These are phyloP conservation scores for Aythya baeri DNA, from an alignment of 2,113 vertebrate species.

Conservation along the genomic window DNA sequence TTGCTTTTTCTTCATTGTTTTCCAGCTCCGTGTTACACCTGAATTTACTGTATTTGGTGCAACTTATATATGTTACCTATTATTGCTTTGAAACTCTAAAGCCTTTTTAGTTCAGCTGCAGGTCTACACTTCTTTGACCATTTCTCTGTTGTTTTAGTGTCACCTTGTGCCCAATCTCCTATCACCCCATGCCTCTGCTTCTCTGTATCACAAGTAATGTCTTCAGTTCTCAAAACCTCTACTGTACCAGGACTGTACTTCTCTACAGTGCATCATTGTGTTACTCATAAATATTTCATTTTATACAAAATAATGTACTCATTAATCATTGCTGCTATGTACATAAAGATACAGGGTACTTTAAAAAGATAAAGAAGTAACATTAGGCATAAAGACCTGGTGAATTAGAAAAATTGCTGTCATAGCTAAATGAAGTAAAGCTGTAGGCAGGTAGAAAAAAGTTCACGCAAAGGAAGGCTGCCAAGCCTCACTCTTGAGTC, in stretches of 20 bases:
- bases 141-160: too few relatives aligned
- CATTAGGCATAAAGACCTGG: neutral
- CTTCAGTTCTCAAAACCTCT: neutral
- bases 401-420: neutral
- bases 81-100: neutral
- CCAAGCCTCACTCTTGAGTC: rapidly evolving
- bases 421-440: neutral
- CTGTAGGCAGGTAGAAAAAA: neutral
- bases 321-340: neutral
- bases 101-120: neutral
- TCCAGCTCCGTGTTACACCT: neutral
- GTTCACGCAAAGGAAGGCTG: neutral
- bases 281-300: neutral
- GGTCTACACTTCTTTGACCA: neutral
- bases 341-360: neutral
- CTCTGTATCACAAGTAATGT: neutral
- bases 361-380: neutral
- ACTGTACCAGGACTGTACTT: neutral
- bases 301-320: neutral
- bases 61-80: neutral
- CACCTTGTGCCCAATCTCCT: neutral
- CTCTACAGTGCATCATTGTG: neutral
- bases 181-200: neutral
- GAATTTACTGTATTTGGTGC: neutral
- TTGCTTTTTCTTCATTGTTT: neutral